phyloP scores from a whole-genome alignment of 2,888 invertebrate species.

The Netelia virgata region DNA sequence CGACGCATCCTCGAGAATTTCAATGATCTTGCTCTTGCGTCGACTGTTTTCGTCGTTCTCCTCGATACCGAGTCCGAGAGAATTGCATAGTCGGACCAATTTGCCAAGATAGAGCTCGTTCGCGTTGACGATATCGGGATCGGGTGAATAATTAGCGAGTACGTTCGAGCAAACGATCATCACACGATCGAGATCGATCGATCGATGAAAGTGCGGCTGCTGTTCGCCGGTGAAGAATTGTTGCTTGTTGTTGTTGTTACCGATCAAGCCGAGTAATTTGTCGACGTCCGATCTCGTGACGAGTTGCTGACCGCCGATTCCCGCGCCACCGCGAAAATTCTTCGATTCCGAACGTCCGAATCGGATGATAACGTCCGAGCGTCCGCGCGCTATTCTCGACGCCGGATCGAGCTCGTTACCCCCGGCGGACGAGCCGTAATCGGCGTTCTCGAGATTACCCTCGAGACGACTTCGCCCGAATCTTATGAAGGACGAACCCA shows the following conservation, averaged over 20 bases:
- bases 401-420: slow-evolving; percentile 64
- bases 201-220: background rate
- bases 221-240: slow-evolving; percentile 6
- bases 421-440: slow-evolving; percentile 41
- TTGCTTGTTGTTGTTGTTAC: slow-evolving; percentile 14
- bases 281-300: slow-evolving; percentile 17
- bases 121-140: slow-evolving; percentile 63
- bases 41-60: slow-evolving; percentile 60
- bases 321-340: background rate
- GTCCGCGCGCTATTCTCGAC: slow-evolving; percentile 72
- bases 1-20: slow-evolving; percentile 64
- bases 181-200: slow-evolving; percentile 54
- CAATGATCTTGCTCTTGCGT: slow-evolving; percentile 68
- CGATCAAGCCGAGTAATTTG: slow-evolving; percentile 37
- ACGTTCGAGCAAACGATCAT: slow-evolving; percentile 72
- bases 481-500: slow-evolving; percentile 79
- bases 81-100: slow-evolving; percentile 74
- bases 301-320: slow-evolving; percentile 50
- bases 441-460: slow-evolving; percentile 62
- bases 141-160: slow-evolving; percentile 18
- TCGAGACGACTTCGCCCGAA: slow-evolving; percentile 65
- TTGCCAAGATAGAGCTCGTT: slow-evolving; percentile 68
- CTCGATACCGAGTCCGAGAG: slow-evolving; percentile 57
- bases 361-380: slow-evolving; percentile 81
- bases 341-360: slow-evolving; percentile 80